Base-by-base conservation (phyloP, 2,113 vertebrate genomes). In the Pterocles orientalis region DNA sequence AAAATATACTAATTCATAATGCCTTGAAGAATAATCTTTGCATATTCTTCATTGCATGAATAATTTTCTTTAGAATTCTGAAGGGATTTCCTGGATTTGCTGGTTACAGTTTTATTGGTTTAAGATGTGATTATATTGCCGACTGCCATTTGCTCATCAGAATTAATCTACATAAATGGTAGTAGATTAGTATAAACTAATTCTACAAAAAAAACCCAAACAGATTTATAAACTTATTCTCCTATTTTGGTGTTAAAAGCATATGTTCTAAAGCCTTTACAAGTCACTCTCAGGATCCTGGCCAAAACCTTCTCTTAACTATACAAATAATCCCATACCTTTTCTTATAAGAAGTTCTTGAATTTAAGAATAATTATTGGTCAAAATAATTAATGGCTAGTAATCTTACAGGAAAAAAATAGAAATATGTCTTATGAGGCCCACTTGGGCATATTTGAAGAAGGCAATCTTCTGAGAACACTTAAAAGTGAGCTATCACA, bases 71-170 rank as follows among this genome's bases (percentile, higher is more conserved):
- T 45, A 85, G 47, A 80, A 68, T 73, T 88, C 77, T 66, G 62
- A 95, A 77, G 34, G 45, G 41, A 80, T 90, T 94, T 80, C n/a
- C 60, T 92, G 43, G 20, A 86, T 93, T 92, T 92, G 18, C 54
- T 83, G 43, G 72, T 71, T 93, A 93, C 23, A 48, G 64, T 92
- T 79, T 75, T 90, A 93, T 83, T 88, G 68, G 68, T 94, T 95
- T 88, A 94, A 96, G 50, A 94, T 20, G 26, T 78, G 80, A 90
- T 90, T 95, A 71, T 45, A 76, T 36, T 82, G 61, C 69, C 85
- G 81, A 41, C 81, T 91, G 73, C 12, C 57, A 85, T 56, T 85
- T 94, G 45, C 34, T 92, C 73, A 85, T 90, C 66, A 61, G 84
- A 90, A 90, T 87, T 79, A 3, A 87, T 90, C 82, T 89, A 72